These are phyloP conservation scores for Aporrectodea caliginosa DNA, from an alignment of 1,140 invertebrate genomes.

Conservation along the genomic window DNA sequence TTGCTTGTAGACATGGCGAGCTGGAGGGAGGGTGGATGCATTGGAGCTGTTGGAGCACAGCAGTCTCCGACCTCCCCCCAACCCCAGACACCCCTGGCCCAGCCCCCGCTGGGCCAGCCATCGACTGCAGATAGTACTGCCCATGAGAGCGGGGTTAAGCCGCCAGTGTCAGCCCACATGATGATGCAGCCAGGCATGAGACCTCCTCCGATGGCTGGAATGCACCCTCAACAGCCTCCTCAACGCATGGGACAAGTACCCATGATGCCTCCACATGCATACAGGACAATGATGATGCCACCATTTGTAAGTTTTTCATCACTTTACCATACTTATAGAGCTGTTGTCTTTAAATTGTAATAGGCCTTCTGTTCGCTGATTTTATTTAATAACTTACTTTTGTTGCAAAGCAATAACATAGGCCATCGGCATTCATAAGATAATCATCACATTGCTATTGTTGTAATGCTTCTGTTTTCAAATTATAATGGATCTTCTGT, in stretches of 20 bases:
- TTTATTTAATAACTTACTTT: no score
- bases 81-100: constrained; percentile 42
- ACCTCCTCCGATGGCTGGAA: not conserved
- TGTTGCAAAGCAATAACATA: no score
- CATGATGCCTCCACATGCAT: not conserved
- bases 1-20: constrained; percentile 41
- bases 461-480: no score
- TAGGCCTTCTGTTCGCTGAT: no score
- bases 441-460: no score
- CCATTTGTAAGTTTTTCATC: constrained; percentile 8
- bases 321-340: no score
- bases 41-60: constrained; percentile 38
- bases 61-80: constrained; percentile 1
- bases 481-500: no score
- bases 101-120: constrained; percentile 24
- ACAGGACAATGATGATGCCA: constrained; percentile 8
- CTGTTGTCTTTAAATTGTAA: no score
- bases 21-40: constrained; percentile 56
- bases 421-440: no score
- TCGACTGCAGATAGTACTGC: not conserved
- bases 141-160: not conserved
- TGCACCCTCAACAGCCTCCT: not conserved
- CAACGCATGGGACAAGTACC: not conserved
- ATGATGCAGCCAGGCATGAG: not conserved
- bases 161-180: not conserved